These are phyloP conservation scores for Caracal caracal DNA, from an alignment of 2,113 vertebrate genomes.

Conservation along the genomic window DNA sequence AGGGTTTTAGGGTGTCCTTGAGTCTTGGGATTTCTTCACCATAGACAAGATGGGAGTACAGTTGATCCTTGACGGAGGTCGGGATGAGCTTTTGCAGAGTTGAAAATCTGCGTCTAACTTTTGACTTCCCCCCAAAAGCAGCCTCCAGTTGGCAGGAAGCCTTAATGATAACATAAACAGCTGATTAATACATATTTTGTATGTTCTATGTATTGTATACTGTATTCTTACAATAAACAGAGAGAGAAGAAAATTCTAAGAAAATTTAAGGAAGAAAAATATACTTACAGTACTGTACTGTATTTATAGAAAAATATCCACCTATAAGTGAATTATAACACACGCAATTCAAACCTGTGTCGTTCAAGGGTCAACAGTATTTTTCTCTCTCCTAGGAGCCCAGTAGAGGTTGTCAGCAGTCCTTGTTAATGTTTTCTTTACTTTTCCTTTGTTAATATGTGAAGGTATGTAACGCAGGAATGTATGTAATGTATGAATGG, in stretches of 20 bases:
- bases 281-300: neutral
- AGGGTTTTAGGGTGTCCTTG: neutral
- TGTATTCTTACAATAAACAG: neutral
- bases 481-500: neutral
- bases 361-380: neutral
- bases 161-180: neutral
- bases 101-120: neutral
- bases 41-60: neutral
- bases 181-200: neutral
- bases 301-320: neutral
- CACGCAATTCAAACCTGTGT: neutral
- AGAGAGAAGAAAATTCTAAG: neutral
- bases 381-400: neutral
- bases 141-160: neutral
- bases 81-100: neutral
- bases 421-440: neutral
- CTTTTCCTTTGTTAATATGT: neutral
- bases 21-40: constrained; percentile 33
- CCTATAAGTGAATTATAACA: neutral
- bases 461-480: neutral
- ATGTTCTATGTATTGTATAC: neutral
- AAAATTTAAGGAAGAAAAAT: neutral
- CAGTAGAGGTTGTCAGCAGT: neutral
- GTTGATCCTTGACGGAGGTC: neutral
- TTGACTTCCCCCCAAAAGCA: neutral